Evolutionary conservation across 2,797 vertebrate species (phyloP), one percentile per base, ranked within the genome.

Genomic region (Acrocephalus scirpaceus): DNA sequence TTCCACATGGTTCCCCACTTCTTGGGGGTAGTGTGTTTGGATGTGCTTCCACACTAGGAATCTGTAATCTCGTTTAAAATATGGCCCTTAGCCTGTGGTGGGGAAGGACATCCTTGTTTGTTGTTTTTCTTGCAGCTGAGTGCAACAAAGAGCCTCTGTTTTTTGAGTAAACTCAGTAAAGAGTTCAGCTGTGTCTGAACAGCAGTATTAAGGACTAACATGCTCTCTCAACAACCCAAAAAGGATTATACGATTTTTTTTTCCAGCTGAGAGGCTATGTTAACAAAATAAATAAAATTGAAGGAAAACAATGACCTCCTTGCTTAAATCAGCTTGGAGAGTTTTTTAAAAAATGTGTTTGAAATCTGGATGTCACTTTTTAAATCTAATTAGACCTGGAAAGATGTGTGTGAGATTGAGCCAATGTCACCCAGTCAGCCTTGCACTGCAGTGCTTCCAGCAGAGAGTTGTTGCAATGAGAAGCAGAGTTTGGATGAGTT

Each of bases 91-190:
- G 30, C 23, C 57, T 48, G 6, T 71, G 47, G 26, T 74, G 61
- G 15, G 29, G 74, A 29, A 36, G 23, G 30, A 60, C 45, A 34
- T 86, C 72, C 47, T 76, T 56, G 25, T 61, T 93, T 56, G 34
- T 72, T 92, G 42, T 85, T 95, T 85, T 74, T 11, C 13, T 57
- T 7, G 3, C 14, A 25, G 13, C 0, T 11, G 10, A 79, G 57
- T 53, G 13, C 38, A 47, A 91, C 67, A 88, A 88, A 83, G 61
- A 60, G 42, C 34, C 61, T 92, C 76, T 90, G 57, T 92, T 84
- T 90, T 44, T 57, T 57, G 26, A 74, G 38, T 60, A 83, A 61
- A 58, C n/a, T 71, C 42, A 74, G 36, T 64, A 65, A 64, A 26
- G 25, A 26, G 16, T 92, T 93, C 76, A 38, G 17, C 75, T 92